Evolutionary conservation across 2,888 invertebrate genomes (phyloP).

Genomic region (Ophioninae sp.): DNA sequence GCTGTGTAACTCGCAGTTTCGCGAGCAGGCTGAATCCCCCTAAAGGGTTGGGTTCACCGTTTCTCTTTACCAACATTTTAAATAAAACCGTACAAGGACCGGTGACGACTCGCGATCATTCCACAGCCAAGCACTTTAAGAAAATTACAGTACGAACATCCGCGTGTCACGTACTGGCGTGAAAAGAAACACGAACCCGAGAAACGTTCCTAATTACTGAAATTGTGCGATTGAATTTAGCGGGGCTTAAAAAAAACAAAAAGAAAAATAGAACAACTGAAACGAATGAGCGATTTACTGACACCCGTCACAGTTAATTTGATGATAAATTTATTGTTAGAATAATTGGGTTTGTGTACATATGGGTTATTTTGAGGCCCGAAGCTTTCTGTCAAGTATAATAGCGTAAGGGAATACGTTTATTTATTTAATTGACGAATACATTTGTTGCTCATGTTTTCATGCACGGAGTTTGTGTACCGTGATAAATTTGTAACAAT

Average conservation of each 20-base stretch:
- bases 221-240: not conserved
- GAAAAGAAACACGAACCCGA: conserved; percentile 6
- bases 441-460: no score
- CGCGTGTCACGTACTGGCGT: not conserved
- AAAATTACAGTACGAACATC: conserved; percentile 42
- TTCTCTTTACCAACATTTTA: conserved; percentile 1
- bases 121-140: conserved; percentile 48
- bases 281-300: not conserved
- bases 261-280: not conserved
- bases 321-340: not conserved
- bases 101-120: conserved; percentile 14
- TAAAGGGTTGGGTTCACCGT: conserved; percentile 5
- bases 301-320: not conserved
- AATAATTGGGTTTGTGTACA: not conserved
- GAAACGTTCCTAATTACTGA: conserved; percentile 38
- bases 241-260: no score
- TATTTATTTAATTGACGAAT: no score
- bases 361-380: no score
- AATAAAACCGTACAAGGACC: conserved; percentile 32
- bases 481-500: no score
- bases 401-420: no score
- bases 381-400: no score
- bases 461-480: no score
- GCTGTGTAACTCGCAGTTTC: conserved; percentile 63
- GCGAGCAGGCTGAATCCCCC: conserved; percentile 13